A percentile compares a stretch with the other conserved stretches of the same genome.
Conservation (phyloP, 2,113 vertebrate species). For the Chiloscyllium plagiosum region DNA sequence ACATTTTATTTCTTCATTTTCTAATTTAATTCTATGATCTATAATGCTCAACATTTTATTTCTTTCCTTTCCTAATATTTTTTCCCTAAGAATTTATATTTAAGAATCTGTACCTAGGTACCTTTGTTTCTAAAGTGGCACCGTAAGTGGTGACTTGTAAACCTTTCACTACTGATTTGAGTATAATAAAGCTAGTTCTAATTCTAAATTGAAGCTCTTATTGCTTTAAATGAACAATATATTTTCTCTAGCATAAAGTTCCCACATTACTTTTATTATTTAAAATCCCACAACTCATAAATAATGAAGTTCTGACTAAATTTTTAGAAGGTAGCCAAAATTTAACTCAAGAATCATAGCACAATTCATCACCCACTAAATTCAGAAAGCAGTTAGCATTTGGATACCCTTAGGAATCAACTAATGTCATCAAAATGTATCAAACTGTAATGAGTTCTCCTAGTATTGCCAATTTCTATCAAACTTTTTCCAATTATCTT, state of each 20-base stretch:
- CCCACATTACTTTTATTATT: neutral
- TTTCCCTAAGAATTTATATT: too few species aligned
- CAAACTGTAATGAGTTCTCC: neutral
- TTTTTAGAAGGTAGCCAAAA: neutral
- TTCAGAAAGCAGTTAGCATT: neutral
- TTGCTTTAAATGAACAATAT: neutral
- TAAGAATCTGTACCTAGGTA: too few species aligned
- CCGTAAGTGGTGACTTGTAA: too few species aligned
- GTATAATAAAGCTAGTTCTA: too few species aligned
- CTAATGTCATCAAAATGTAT: neutral
- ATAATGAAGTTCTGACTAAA: neutral
- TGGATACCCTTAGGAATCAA: neutral
- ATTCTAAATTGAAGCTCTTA: neutral
- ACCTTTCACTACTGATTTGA: too few species aligned
- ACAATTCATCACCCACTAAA: neutral
- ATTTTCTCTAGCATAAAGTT: neutral
- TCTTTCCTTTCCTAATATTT: too few species aligned
- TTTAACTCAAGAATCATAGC: neutral
- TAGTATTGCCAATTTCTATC: neutral
- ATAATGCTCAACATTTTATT: too few species aligned
- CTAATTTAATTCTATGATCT: too few species aligned
- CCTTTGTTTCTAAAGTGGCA: too few species aligned
- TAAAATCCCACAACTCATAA: neutral
- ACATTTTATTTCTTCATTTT: too few species aligned
- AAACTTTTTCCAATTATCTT: neutral